Percentiles rank a stretch among this genome's conserved stretches.
phyloP scores from a whole-genome alignment of 2,888 invertebrate species.

The Latrodectus elegans region DNA sequence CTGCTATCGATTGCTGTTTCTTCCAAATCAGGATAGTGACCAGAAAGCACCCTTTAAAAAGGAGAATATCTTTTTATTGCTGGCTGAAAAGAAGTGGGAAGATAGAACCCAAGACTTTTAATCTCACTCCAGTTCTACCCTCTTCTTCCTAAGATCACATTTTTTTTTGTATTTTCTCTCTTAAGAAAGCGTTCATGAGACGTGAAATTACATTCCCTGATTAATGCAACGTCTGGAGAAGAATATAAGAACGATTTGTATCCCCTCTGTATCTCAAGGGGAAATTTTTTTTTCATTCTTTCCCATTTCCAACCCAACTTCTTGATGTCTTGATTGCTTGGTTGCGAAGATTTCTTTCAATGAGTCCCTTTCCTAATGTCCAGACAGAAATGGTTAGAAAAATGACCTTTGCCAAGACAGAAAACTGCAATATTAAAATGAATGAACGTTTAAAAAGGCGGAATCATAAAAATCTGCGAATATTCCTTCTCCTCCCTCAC shows the following conservation, averaged over 20 bases:
- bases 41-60: neutral
- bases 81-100: slow-evolving; percentile 1
- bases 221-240: slow-evolving; percentile 24
- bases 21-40: neutral
- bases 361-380: neutral
- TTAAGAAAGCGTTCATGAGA: slow-evolving; percentile 27
- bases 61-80: slow-evolving; percentile 2
- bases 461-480: no score
- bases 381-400: neutral
- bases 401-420: neutral
- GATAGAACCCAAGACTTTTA: neutral
- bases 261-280: neutral
- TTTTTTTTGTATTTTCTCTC: neutral
- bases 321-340: neutral
- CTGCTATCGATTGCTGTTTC: neutral
- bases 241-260: slow-evolving; percentile 35
- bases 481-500: no score
- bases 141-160: neutral
- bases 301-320: neutral
- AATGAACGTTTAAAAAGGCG: neutral
- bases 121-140: neutral
- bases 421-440: slow-evolving; percentile 1
- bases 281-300: neutral
- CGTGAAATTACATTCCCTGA: slow-evolving; percentile 34
- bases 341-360: neutral